phyloP scores from a whole-genome alignment of 2,888 invertebrate genomes.

The Noctuana brunneofusca region DNA sequence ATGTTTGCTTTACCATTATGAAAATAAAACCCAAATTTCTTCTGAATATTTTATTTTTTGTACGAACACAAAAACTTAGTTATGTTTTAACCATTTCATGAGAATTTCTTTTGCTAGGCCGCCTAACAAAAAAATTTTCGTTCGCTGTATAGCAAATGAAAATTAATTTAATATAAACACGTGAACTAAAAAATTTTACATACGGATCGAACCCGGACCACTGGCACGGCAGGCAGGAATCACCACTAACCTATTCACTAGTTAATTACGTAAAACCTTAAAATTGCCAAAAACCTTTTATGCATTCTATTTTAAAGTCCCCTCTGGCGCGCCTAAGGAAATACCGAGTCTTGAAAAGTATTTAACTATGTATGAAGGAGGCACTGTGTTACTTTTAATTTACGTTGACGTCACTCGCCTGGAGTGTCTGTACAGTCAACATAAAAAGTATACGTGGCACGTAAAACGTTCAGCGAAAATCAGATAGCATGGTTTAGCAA shows the following conservation, averaged over 20 bases:
- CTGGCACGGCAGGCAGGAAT: background rate
- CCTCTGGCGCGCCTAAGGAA: conserved; percentile 67
- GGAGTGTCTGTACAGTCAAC: conserved; percentile 54
- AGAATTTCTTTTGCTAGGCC: conserved; percentile 2
- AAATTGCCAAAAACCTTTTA: conserved; percentile 71
- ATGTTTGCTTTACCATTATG: too few species aligned
- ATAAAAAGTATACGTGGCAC: conserved; percentile 7
- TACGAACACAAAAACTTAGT: conserved; percentile 2
- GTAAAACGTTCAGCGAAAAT: background rate
- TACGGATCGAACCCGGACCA: too few species aligned
- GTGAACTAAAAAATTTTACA: background rate
- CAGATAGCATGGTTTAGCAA: background rate
- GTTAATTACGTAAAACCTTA: conserved; percentile 70
- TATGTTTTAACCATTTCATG: background rate
- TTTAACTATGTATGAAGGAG: conserved; percentile 79
- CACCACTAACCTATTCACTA: conserved; percentile 20
- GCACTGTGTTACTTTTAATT: conserved; percentile 78
- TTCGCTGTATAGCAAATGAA: too few species aligned
- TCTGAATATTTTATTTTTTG: conserved; percentile 8
- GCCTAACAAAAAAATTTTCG: too few species aligned
- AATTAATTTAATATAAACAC: too few species aligned
- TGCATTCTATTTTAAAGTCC: conserved; percentile 71
- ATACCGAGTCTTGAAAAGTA: conserved; percentile 73
- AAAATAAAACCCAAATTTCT: conserved; percentile 10
- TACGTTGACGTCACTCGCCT: conserved; percentile 64